phyloP scores from a whole-genome alignment of 2,888 invertebrate species.

The Calameuta pallipes region DNA sequence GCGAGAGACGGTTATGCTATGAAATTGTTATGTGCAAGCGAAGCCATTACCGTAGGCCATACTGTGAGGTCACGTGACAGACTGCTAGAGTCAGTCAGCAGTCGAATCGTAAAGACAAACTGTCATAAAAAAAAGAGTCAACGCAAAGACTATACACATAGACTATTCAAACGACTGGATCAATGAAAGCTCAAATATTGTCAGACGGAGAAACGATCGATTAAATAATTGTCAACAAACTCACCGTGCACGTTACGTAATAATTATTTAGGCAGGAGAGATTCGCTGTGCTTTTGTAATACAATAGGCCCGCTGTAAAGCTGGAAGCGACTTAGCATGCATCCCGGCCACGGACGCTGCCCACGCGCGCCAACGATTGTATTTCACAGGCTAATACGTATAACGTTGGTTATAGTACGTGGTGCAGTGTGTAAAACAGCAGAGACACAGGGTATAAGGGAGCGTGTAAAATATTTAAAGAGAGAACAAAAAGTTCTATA shows the following conservation, averaged over 20 bases:
- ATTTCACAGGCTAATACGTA: background rate
- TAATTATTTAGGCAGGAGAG: background rate
- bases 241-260: background rate
- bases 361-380: conserved; percentile 31
- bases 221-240: background rate
- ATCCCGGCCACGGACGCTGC: conserved; percentile 55
- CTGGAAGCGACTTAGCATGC: conserved; percentile 38
- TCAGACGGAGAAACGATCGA: background rate
- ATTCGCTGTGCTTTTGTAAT: background rate
- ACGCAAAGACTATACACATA: background rate
- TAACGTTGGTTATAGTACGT: background rate
- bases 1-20: background rate
- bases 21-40: background rate
- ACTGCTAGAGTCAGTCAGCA: background rate
- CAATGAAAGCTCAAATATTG: background rate
- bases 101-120: background rate
- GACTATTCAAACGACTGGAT: background rate
- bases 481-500: background rate
- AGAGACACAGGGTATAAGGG: background rate
- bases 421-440: background rate
- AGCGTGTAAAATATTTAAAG: background rate
- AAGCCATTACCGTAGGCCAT: background rate
- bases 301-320: background rate
- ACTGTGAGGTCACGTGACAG: background rate
- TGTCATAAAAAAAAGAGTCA: background rate